Evolutionary conservation across 1,140 invertebrate species (phyloP), one percentile per base, ranked within the genome.

Genomic region (Orius laevigatus): DNA sequence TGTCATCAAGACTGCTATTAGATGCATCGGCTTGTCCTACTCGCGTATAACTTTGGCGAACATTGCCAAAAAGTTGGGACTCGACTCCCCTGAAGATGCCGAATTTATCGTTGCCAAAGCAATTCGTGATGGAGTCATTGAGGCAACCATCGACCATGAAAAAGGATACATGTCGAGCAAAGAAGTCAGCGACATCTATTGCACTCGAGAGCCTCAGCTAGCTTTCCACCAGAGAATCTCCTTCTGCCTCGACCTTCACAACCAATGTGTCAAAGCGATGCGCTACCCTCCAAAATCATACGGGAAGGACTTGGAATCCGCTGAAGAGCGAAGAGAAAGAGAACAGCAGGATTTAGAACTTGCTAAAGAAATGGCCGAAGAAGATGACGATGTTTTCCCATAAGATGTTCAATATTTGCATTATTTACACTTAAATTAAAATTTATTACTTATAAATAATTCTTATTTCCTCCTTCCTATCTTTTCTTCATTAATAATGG

Each of bases 41-140:
- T 97, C 93, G 0, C 74, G 89, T 43, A 99, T 99, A 55, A 93
- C 90, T 8, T 80, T 96, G 0, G 74, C 79, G 49, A 92, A 98
- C 66, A 93, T 98, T 58, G 92, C 93, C 6, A 73, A 77, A 51
- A 98, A 98, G 61, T 66, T 99, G 16, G 81, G 87, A 9, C 67
- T 98, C 12, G 92, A 95, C 61, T 93, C 86, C 8, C 81, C 89
- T 2, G 90, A 95, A 61, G 95, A 99, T 75, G 94, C 94, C 0
- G 95, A 99, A 64, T 98, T 95, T 62, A 96, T 99, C 62, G 93
- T 98, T 0, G 92, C 94, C 0, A 99, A 99, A 70, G 94, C 95
- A n/a, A 98, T 99, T 48, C 71, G 92, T 43, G 96, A 99, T 71
- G 91, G 93, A 42, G 94, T 98, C 1, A 98, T 99, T 63, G 93